These are phyloP conservation scores for Gobio occitaniae DNA, from an alignment of 2,797 vertebrate genomes.

Conservation along the genomic window DNA sequence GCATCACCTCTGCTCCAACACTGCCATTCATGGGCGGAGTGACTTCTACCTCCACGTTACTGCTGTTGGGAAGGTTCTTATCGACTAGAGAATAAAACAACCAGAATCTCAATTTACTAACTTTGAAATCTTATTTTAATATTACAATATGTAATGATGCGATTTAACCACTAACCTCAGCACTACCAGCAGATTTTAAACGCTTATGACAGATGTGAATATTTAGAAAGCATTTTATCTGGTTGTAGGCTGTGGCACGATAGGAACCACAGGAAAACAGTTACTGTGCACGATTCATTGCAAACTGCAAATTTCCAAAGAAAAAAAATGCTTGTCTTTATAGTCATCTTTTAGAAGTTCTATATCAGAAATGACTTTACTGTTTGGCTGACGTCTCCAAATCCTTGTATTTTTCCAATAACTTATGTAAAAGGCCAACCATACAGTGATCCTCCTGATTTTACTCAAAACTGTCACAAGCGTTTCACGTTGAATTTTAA, in stretches of 20 bases:
- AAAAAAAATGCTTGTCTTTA: background rate
- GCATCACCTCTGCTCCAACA: slow-evolving; percentile 75
- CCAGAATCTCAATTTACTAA: background rate
- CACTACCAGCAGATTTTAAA: background rate
- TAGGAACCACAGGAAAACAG: background rate
- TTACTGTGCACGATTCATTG: background rate
- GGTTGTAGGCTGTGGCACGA: background rate
- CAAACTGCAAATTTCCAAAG: background rate
- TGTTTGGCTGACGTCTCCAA: background rate
- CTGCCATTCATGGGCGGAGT: slow-evolving; percentile 87
- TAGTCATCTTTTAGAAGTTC: background rate
- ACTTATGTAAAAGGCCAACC: background rate
- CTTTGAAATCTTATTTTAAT: background rate
- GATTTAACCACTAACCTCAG: background rate
- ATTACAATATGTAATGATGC: background rate
- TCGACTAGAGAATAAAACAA: slow-evolving; percentile 66
- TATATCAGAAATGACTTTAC: background rate
- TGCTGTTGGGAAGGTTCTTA: slow-evolving; percentile 83
- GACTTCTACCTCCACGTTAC: slow-evolving; percentile 91
- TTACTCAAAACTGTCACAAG: background rate
- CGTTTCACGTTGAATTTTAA: background rate
- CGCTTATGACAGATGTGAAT: background rate
- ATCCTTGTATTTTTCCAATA: background rate
- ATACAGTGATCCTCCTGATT: background rate
- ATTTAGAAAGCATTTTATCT: background rate